Evolutionary conservation across 2,888 invertebrate genomes (phyloP).

Genomic region (Parasteatoda lunata): DNA sequence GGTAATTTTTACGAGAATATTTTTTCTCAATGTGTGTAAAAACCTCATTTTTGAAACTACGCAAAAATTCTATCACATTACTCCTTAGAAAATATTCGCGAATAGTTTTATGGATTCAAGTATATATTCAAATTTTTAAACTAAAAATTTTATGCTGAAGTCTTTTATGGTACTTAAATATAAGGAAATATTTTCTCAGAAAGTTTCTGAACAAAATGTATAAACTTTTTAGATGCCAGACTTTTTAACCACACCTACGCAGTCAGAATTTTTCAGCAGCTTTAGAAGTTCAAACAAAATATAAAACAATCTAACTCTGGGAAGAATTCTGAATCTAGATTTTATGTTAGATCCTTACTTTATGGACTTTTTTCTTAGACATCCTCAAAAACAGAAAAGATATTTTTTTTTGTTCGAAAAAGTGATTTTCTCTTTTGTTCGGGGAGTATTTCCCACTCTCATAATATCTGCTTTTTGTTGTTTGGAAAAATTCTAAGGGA

Average conservation of each 20-base stretch:
- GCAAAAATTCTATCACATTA: neutral
- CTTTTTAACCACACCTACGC: no score
- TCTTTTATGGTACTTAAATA: no score
- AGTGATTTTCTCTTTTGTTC: neutral
- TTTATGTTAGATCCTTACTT: neutral
- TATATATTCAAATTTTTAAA: no score
- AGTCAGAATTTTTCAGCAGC: no score
- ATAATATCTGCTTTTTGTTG: constrained; percentile 3
- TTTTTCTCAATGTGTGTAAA: no score
- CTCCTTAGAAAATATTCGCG: neutral
- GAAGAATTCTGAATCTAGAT: constrained; percentile 1
- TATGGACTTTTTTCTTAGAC: neutral
- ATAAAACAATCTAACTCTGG: neutral
- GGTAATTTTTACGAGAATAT: no score
- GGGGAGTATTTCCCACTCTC: neutral
- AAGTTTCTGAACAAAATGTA: no score
- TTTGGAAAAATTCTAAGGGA: neutral
- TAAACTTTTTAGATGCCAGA: no score
- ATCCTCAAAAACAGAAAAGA: neutral
- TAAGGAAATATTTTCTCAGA: no score
- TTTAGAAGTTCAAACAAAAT: neutral
- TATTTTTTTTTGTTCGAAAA: neutral
- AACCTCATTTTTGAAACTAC: no score
- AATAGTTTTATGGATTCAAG: no score
- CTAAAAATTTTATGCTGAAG: no score